Evolutionary conservation across 1,140 invertebrate species (phyloP).

Genomic region (Nomia melanderi): DNA sequence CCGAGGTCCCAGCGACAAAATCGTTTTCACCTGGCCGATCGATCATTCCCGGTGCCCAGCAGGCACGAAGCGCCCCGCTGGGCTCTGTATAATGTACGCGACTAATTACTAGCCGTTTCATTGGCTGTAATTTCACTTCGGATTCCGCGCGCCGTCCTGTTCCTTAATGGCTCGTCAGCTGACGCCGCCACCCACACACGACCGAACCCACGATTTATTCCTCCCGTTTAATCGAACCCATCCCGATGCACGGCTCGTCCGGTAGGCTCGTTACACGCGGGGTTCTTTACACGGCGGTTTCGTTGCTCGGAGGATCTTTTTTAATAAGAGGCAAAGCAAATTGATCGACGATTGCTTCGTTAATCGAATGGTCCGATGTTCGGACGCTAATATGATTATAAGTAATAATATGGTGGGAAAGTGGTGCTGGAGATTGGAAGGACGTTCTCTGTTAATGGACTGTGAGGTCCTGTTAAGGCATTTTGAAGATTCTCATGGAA

Average conservation of each 20-base stretch:
- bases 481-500: too few species aligned
- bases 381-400: too few species aligned
- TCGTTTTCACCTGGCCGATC: slow-evolving; percentile 43
- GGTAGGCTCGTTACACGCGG: too few species aligned
- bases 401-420: too few species aligned
- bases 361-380: too few species aligned
- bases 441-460: too few species aligned
- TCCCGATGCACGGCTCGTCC: neutral
- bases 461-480: too few species aligned
- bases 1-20: slow-evolving; percentile 24
- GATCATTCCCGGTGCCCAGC: slow-evolving; percentile 40
- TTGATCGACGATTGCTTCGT: too few species aligned
- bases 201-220: slow-evolving; percentile 23
- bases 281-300: too few species aligned
- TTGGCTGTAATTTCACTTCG: slow-evolving; percentile 46
- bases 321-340: too few species aligned
- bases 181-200: slow-evolving; percentile 28
- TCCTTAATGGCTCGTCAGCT: slow-evolving; percentile 36
- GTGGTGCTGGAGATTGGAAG: too few species aligned
- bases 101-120: slow-evolving; percentile 51
- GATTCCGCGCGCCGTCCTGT: slow-evolving; percentile 27
- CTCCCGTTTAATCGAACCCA: slow-evolving; percentile 29
- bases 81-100: slow-evolving; percentile 38
- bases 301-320: too few species aligned
- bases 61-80: slow-evolving; percentile 21